Percentiles rank a stretch among this genome's conserved stretches.
Conservation (phyloP, 2,113 vertebrate genomes). For the Cisticola juncidis region DNA sequence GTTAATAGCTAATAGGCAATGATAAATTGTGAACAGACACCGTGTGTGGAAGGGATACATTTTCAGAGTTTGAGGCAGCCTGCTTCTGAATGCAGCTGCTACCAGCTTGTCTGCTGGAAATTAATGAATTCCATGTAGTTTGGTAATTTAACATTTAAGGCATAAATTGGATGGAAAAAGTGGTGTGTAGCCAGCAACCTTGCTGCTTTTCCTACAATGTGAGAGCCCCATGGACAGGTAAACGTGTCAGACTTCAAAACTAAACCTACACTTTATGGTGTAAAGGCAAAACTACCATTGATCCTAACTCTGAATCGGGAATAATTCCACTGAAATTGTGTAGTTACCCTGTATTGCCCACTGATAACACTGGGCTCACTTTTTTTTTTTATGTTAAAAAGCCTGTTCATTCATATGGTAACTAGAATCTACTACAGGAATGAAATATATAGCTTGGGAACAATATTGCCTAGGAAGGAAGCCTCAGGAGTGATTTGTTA, state of each 20-base stretch:
- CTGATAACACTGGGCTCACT: background rate
- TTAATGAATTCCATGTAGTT: background rate
- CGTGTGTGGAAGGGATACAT: background rate
- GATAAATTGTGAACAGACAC: background rate
- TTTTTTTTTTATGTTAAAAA: background rate
- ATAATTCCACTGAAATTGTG: background rate
- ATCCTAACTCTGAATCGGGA: background rate
- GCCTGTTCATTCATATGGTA: background rate
- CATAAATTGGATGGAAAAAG: background rate
- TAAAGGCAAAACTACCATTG: background rate
- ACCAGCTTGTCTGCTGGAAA: background rate
- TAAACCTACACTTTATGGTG: background rate
- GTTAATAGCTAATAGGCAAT: background rate
- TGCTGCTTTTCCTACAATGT: background rate
- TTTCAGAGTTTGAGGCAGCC: background rate
- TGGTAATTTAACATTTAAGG: background rate
- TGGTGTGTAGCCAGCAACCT: background rate
- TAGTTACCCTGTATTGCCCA: background rate
- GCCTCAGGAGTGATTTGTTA: constrained; percentile 50
- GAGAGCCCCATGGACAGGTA: background rate
- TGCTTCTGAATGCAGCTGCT: background rate
- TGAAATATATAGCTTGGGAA: constrained; percentile 12
- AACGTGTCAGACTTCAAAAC: background rate
- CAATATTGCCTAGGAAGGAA: constrained; percentile 18
- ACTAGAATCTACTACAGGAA: background rate